Evolutionary conservation across 2,888 invertebrate species (phyloP), one percentile per base, ranked within the genome.

Genomic region (Dione vanillae): DNA sequence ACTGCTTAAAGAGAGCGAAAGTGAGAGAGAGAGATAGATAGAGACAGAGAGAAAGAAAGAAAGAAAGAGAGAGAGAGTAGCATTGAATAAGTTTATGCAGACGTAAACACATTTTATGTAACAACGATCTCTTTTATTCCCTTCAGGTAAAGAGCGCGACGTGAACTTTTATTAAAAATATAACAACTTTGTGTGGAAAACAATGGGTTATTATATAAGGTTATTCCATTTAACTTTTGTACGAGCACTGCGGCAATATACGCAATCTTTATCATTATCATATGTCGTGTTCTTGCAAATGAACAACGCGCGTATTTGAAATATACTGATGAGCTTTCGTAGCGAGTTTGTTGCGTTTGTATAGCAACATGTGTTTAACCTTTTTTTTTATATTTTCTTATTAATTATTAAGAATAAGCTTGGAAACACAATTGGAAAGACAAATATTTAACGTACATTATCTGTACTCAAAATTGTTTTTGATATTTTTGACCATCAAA

Each of bases 201-300:
- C 68, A 62, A 69, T 69, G 47, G 54, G 52, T 64, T 41, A 45
- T 62, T 54, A 62, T 64, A 64, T 65, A 72, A 72, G 56, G 65
- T 43, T 67, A 70, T 74, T 69, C 56, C 59, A 74, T 74, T 74
- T 75, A 72, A 76, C 74, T 76, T 77, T 76, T 76, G 71, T 78
- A 74, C 74, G 74, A 74, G 74, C 77, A 75, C 74, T 78, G 78
- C 73, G 77, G 78, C 76, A 76, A 76, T 77, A 78, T 78, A 78
- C 77, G 74, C 74, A 77, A 77, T 77, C 77, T 76, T 79, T 80
- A 85, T 83, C 82, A 87, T 88, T 88, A 87, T 79, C 87, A 87
- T 89, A 88, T 86, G 85, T 83, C 81, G 82, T 82, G 85, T 86
- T 85, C 82, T 85, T 82, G 83, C 79, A 78, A 81, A 82, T 78